These are phyloP conservation scores for Crepidodera aurea DNA, from an alignment of 2,888 invertebrate species.

Conservation along the genomic window DNA sequence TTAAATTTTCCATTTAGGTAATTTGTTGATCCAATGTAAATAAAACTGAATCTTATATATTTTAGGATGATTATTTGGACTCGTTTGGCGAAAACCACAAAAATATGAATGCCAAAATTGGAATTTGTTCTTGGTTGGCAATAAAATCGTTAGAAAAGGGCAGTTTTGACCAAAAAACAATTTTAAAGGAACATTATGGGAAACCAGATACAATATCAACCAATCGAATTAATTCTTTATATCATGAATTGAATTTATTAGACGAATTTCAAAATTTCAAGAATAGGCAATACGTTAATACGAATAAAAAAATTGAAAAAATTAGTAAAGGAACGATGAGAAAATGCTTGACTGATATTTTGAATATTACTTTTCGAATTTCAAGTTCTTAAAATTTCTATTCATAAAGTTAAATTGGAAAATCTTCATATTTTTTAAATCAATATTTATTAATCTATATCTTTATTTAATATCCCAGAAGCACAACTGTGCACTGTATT, in stretches of 20 bases:
- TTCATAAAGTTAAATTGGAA: too few relatives aligned
- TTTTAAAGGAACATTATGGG: constrained; percentile 7
- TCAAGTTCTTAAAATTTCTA: too few relatives aligned
- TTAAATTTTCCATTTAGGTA: too few relatives aligned
- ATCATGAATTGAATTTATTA: neutral
- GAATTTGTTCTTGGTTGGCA: constrained; percentile 15
- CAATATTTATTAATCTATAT: too few relatives aligned
- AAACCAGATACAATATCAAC: neutral
- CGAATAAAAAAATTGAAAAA: constrained; percentile 11
- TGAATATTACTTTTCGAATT: too few relatives aligned
- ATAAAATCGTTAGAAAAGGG: neutral
- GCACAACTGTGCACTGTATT: too few relatives aligned
- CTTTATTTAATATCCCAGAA: too few relatives aligned
- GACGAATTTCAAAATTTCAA: neutral
- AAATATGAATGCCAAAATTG: constrained; percentile 2
- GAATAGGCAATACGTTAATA: neutral
- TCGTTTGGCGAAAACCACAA: neutral
- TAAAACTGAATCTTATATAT: too few relatives aligned
- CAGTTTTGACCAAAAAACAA: neutral
- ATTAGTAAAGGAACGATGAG: neutral
- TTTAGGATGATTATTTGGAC: constrained; percentile 9
- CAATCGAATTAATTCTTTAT: neutral
- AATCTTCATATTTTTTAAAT: too few relatives aligned
- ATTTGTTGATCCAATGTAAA: too few relatives aligned
- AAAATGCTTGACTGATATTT: neutral